A percentile compares a stretch with the other conserved stretches of the same genome.
phyloP scores from a whole-genome alignment of 1,140 invertebrate genomes.

The Tetramorium alpestre region DNA sequence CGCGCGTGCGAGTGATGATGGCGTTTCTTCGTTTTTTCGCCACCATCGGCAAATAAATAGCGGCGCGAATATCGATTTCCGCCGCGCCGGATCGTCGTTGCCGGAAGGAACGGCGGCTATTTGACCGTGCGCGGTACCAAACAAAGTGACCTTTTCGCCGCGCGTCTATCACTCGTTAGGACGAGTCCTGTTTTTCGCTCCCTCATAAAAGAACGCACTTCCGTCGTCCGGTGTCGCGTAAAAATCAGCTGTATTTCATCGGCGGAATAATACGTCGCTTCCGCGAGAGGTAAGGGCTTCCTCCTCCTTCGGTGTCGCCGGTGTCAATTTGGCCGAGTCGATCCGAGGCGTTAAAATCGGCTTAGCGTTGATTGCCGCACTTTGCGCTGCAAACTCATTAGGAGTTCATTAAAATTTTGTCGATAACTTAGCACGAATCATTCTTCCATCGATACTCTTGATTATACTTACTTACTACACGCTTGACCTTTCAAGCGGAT shows the following conservation, averaged over 20 bases:
- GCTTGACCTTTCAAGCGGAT: background rate
- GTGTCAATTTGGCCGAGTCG: background rate
- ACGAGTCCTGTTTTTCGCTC: background rate
- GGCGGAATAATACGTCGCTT: background rate
- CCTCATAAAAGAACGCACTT: background rate
- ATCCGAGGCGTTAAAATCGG: constrained; percentile 2
- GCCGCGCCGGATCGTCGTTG: background rate
- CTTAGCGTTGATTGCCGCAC: constrained; percentile 20
- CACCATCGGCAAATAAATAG: constrained; percentile 58
- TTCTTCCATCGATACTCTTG: background rate
- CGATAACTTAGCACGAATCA: constrained; percentile 1
- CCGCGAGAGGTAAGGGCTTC: too few species aligned
- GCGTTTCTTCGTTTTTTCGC: background rate
- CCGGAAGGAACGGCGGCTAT: background rate
- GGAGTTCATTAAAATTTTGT: constrained; percentile 43
- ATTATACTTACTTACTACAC: constrained; percentile 9
- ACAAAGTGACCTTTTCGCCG: constrained; percentile 21
- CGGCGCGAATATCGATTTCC: constrained; percentile 51
- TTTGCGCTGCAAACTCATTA: constrained; percentile 30
- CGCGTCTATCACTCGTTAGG: constrained; percentile 5
- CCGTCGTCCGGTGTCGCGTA: background rate
- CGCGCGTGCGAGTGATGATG: background rate
- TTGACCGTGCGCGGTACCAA: background rate
- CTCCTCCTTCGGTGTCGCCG: background rate
- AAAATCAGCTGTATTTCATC: background rate